phyloP scores from a whole-genome alignment of 2,113 vertebrate genomes.

The Bujurquina vittata region DNA sequence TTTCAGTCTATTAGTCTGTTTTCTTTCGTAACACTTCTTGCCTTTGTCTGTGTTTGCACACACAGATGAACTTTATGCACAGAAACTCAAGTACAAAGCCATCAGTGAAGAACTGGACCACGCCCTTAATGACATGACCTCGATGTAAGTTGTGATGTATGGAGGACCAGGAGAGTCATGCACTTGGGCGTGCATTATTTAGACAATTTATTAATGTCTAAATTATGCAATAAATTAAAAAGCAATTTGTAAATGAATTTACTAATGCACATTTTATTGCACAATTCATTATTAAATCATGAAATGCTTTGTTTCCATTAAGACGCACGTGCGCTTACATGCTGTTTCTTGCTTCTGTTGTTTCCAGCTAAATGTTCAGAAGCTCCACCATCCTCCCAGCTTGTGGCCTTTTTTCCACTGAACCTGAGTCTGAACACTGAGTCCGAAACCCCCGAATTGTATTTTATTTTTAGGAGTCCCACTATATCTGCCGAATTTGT shows the following conservation, averaged over 20 bases:
- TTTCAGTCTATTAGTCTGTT: not conserved
- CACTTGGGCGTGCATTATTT: too few relatives aligned
- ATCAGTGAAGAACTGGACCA: constrained; percentile 99
- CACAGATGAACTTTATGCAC: constrained; percentile 93
- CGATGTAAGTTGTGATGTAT: constrained; percentile 90
- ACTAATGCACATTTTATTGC: too few relatives aligned
- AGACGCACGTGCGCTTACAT: not conserved
- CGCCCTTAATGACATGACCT: constrained; percentile 99
- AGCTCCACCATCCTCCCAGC: not conserved
- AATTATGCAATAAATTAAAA: too few relatives aligned
- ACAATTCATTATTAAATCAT: not conserved
- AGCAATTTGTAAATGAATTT: too few relatives aligned
- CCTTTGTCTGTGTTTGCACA: constrained; percentile 34
- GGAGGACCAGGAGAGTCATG: not conserved
- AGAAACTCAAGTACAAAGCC: constrained; percentile 99
- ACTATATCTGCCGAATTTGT: not conserved
- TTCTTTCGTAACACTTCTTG: not conserved
- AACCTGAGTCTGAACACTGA: not conserved
- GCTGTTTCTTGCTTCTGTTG: constrained; percentile 28
- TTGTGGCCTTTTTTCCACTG: not conserved
- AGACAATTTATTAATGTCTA: too few relatives aligned
- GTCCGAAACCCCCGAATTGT: rapidly evolving
- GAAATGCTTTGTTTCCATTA: not conserved
- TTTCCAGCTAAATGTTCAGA: constrained; percentile 69
- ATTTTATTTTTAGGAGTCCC: not conserved